These are phyloP conservation scores for Molothrus ater DNA, from an alignment of 2,797 vertebrate genomes.

Conservation along the genomic window DNA sequence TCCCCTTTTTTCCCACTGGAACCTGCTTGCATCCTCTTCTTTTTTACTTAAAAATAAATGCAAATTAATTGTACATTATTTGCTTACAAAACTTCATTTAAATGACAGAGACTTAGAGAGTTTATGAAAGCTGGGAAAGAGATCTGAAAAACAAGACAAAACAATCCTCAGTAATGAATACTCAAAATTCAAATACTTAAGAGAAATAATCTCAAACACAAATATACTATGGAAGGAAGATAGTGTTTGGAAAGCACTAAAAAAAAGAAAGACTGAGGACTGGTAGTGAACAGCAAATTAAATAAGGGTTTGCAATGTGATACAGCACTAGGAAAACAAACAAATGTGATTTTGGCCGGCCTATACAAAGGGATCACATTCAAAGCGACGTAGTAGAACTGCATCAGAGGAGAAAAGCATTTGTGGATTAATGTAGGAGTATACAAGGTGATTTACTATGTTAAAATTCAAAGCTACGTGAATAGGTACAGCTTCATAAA, in stretches of 20 bases:
- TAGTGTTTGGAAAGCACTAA: constrained; percentile 35
- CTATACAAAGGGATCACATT: constrained; percentile 13
- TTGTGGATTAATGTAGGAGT: not conserved
- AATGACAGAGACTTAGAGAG: not conserved
- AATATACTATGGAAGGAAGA: constrained; percentile 39
- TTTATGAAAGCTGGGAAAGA: not conserved
- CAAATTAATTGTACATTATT: constrained; percentile 59
- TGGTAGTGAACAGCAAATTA: constrained; percentile 68
- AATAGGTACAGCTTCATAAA: not conserved
- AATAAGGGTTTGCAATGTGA: constrained; percentile 56
- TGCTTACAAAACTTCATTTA: constrained; percentile 64
- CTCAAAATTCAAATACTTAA: constrained; percentile 33
- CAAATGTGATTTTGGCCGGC: constrained; percentile 54
- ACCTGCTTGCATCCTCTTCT: not conserved
- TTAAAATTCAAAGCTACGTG: not conserved
- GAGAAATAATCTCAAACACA: constrained; percentile 56
- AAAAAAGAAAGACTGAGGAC: not conserved
- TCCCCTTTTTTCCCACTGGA: not conserved
- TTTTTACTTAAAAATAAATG: not conserved
- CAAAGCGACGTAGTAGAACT: not conserved
- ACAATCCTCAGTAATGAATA: constrained; percentile 53
- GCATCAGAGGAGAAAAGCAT: not conserved
- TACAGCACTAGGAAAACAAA: constrained; percentile 69
- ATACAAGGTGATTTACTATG: not conserved
- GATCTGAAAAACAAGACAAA: constrained; percentile 67